phyloP scores from a whole-genome alignment of 1,140 invertebrate species.

The Yoshiicerus persimilis region DNA sequence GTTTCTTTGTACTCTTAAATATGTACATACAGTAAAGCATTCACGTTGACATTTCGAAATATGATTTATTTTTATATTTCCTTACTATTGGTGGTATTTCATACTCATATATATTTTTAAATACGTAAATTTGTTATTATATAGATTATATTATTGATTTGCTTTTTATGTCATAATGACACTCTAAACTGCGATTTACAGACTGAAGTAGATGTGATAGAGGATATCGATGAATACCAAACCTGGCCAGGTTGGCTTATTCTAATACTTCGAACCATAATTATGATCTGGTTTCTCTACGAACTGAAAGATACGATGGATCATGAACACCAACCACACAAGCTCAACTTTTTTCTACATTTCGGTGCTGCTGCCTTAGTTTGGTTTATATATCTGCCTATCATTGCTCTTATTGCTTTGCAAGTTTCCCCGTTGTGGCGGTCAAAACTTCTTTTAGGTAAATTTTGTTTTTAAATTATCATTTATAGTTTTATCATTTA shows the following conservation, averaged over 20 bases:
- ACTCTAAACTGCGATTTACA: too few species aligned
- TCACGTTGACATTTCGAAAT: too few species aligned
- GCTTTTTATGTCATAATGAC: too few species aligned
- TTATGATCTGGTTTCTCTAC: slow-evolving; percentile 93
- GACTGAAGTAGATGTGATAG: slow-evolving; percentile 93
- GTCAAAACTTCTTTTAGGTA: slow-evolving; percentile 89
- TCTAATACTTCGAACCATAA: slow-evolving; percentile 77
- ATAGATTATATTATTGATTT: too few species aligned
- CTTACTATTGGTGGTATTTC: too few species aligned
- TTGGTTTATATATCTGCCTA: slow-evolving; percentile 96
- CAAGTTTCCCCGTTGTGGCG: slow-evolving; percentile 93
- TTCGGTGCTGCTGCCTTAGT: slow-evolving; percentile 95
- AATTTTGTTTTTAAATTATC: slow-evolving; percentile 52
- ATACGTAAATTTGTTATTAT: too few species aligned
- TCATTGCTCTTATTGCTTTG: slow-evolving; percentile 87
- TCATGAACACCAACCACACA: slow-evolving; percentile 86
- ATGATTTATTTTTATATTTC: too few species aligned
- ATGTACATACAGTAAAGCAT: too few species aligned
- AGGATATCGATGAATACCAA: slow-evolving; percentile 95
- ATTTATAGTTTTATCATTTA: neutral
- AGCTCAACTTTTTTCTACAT: slow-evolving; percentile 89
- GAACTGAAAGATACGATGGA: slow-evolving; percentile 87
- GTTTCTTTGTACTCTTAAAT: too few species aligned
- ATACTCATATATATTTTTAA: too few species aligned
- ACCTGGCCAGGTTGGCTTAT: slow-evolving; percentile 95